Evolutionary conservation across 2,113 vertebrate species (phyloP), one percentile per base, ranked within the genome.

Genomic region (Caranx melampygus): DNA sequence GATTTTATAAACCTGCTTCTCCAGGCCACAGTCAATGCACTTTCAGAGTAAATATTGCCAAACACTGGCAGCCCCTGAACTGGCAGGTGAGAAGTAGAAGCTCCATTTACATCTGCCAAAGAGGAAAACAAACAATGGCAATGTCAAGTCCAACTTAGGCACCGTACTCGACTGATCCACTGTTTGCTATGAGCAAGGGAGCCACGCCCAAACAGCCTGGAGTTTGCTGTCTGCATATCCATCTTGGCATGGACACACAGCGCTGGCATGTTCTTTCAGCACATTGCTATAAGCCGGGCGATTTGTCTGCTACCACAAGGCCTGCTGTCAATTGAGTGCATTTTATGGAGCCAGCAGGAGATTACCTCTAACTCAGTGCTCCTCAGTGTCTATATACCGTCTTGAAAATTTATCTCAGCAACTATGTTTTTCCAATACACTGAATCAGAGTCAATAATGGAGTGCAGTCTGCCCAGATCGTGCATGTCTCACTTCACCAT

Each of bases 291-390:
- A 93, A 91, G 88, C 89, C 78, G 45, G 81, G 81, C 75, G 78
- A 92, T 94, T 93, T 93, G 93, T 94, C 91, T 91, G 85, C 92
- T 84, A 88, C 90, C 89, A 92, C 93, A 91, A 92, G 93, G 91
- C 91, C 88, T 85, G 87, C 90, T 92, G 91, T 94, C 92, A 90
- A 86, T 91, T 82, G 86, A 85, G 62, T 58, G 15, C 67, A 20
- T 89, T 93, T 93, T 92, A 92, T 89, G 86, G 88, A 92, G 89
- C 86, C 91, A 85, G 87, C 64, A 78, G 82, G 78, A 92, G 91
- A 93, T 93, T 92, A 92, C 89, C 91, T 93, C 82, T 79, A 80
- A 78, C 86, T 84, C 87, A 58, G 70, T 60, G 75, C 77, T 80
- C 61, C 78, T 84, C 54, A 6, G 47, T 72, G 83, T 89, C 87